Conservation (phyloP, 2,113 vertebrate genomes). For the Sander vitreus region DNA sequence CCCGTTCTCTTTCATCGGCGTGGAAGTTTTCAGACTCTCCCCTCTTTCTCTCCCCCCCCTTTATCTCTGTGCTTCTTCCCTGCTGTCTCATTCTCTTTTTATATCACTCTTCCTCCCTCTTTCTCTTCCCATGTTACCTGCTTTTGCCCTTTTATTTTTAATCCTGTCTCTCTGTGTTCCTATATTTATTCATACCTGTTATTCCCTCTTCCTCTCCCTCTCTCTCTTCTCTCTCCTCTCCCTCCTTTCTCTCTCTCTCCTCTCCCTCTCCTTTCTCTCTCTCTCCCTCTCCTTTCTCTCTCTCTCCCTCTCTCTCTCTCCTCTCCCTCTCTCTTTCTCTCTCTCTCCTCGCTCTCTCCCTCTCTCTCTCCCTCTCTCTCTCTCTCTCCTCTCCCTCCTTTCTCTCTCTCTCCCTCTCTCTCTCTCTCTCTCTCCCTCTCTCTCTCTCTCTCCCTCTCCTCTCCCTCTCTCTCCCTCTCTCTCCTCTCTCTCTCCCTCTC, state of each 20-base stretch:
- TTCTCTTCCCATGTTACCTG: constrained; percentile 10
- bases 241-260: background rate
- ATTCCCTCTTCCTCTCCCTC: background rate
- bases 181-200: constrained; percentile 40
- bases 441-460: background rate
- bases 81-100: constrained; percentile 4
- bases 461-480: constrained; percentile 24
- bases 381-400: background rate
- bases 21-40: constrained; percentile 50
- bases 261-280: background rate
- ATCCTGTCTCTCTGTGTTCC: background rate
- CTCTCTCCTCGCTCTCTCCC: background rate
- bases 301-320: background rate
- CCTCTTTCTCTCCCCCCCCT: background rate
- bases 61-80: constrained; percentile 23
- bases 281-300: background rate
- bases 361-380: background rate
- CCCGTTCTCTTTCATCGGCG: constrained; percentile 58
- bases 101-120: background rate
- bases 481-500: background rate
- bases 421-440: background rate
- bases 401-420: background rate
- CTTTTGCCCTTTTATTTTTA: constrained; percentile 27
- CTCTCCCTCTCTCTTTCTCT: background rate
- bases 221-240: background rate